Evolutionary conservation across 2,113 vertebrate genomes (phyloP).

Genomic region (Paramisgurnus dabryanus): DNA sequence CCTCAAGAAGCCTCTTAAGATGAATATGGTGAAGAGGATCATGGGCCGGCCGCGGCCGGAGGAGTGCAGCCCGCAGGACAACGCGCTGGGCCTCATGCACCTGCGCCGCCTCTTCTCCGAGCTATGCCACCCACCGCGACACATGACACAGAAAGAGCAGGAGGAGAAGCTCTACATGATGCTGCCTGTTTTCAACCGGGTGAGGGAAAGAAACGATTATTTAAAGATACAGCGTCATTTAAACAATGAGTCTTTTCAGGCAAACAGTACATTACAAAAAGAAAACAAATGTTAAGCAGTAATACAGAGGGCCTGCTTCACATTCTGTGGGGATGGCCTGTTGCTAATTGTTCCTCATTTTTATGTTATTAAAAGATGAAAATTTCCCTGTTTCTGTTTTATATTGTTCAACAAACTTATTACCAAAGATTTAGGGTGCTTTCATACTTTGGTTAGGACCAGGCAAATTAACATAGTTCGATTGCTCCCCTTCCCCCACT

Average conservation of each 20-base stretch:
- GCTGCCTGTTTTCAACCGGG: slow-evolving; percentile 97
- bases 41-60: slow-evolving; percentile 98
- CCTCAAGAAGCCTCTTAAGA: slow-evolving; percentile 83
- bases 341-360: too few species aligned
- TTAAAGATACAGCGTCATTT: background rate
- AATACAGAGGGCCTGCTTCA: too few species aligned
- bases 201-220: slow-evolving; percentile 64
- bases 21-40: slow-evolving; percentile 99
- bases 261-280: too few species aligned
- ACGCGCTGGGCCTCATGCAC: slow-evolving; percentile 96
- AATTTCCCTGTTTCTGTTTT: too few species aligned
- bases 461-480: too few species aligned
- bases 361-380: too few species aligned
- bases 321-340: too few species aligned
- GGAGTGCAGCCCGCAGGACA: slow-evolving; percentile 98
- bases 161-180: slow-evolving; percentile 99
- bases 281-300: too few species aligned
- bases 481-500: too few species aligned
- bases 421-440: too few species aligned
- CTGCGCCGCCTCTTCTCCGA: slow-evolving; percentile 96
- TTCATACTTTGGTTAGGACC: too few species aligned
- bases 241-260: background rate
- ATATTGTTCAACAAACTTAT: too few species aligned
- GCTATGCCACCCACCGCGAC: slow-evolving; percentile 93
- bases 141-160: slow-evolving; percentile 99